phyloP scores from a whole-genome alignment of 2,888 invertebrate species.

The Epiperipatus broadwayi region DNA sequence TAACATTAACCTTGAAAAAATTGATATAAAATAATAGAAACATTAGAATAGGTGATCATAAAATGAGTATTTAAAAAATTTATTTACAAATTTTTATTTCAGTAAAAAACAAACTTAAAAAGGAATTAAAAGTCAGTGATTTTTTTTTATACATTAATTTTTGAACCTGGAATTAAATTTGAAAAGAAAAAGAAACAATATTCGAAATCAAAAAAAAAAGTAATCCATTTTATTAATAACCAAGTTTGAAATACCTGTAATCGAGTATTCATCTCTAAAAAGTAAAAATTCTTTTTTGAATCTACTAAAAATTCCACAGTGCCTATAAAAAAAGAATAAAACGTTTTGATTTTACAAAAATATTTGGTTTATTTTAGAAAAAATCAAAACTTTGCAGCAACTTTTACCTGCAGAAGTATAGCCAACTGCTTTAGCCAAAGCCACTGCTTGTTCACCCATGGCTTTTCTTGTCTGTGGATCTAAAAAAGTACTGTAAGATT shows the following conservation, averaged over 20 bases:
- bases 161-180: neutral
- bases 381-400: neutral
- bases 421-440: conserved; percentile 37
- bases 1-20: too few species aligned
- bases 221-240: conserved; percentile 1
- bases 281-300: conserved; percentile 41
- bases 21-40: too few species aligned
- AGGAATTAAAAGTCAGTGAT: too few species aligned
- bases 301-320: conserved; percentile 47
- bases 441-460: conserved; percentile 43
- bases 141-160: neutral
- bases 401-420: conserved; percentile 39
- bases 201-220: neutral
- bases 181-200: neutral
- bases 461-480: conserved; percentile 35
- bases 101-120: too few species aligned
- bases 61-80: too few species aligned
- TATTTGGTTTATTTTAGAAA: neutral
- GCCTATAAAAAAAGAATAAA: conserved; percentile 24
- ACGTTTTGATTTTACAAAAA: neutral
- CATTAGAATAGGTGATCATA: too few species aligned
- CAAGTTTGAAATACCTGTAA: conserved; percentile 39
- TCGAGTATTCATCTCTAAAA: conserved; percentile 49
- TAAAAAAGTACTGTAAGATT: conserved; percentile 33
- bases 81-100: too few species aligned